Evolutionary conservation across 2,888 invertebrate species (phyloP), one percentile per base, ranked within the genome.

Genomic region (Phengaris alcon): DNA sequence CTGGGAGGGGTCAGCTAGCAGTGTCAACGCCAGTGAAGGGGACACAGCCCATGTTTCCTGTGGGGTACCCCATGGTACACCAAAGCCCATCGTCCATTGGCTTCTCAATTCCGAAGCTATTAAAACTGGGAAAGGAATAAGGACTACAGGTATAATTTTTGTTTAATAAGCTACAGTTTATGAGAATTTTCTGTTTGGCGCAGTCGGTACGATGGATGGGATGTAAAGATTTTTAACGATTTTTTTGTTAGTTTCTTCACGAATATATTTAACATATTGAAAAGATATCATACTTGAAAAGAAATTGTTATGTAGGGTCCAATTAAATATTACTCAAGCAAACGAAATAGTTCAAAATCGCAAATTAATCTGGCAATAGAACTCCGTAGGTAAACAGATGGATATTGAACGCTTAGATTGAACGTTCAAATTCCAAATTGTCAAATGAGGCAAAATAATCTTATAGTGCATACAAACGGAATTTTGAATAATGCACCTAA

Each of bases 101-200:
- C 92, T 98, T 77, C 95, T 98, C 75, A 98, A 98, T 85, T 97
- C 97, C 0, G 95, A 96, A 79, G 94, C 95, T 4, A 94, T 98
- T 57, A 88, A 90, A 74, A 94, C 79, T 44, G 88, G 87, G 4
- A 88, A 88, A 51, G 88, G 86, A 5, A 81, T 90, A 9, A 85
- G 81, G 57, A 80, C 86, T 76, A 86, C 87, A 77, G 88, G 93
- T 93, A 75, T 6, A 15, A 44, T 13, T 51, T 9, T 51, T 52
- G 10, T 48, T 6, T 54, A 13, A 12, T n/a, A 3, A 51, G 46
- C 6, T 22, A 1, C 6, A 35, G 64, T 64, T 64, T 22, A 13
- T n/a, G 13, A 68, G 13, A 48, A 48, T 8, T 9, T n/a, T 6
- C 10, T 48, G n/a, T 15, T 69, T 8, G 13, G n/a, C 46, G 44